Base-by-base conservation (phyloP, 2,888 invertebrate genomes). In the Diaphora mendica region DNA sequence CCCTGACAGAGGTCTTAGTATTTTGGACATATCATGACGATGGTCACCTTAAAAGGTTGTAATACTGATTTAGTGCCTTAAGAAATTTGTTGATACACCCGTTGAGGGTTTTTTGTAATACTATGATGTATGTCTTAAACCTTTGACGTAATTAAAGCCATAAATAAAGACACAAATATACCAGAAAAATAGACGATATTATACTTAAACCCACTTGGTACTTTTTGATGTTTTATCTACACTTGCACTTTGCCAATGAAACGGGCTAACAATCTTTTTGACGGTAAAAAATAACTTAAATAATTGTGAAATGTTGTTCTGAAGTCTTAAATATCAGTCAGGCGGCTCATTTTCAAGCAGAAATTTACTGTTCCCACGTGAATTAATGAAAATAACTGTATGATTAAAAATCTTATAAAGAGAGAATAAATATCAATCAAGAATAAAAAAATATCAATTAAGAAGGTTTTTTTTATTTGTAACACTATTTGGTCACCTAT, bases 1-100 rank as follows among this genome's bases (percentile, higher is more conserved):
- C 66, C 11, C 30, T 15, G 2, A 1, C 5, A 77, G 65, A 74
- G 88, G 64, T 84, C 90, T 77, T 51, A 1, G 15, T 71, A 83
- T 70, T 75, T 62, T 90, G 89, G 91, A 44, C 66, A 70, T 64
- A 64, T 82, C 86, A 82, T 75, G 79, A 76, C 81, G 85, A 85
- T 88, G 87, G 86, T 86, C 89, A 90, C 85, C 89, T 89, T 86
- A 88, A 86, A 89, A 90, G 87, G 83, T 82, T 85, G 82, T 90
- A 90, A 92, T 89, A 80, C 87, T 92, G 92, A 93, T 93, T 91
- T 93, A 93, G 89, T 88, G 82, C 82, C 77, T 82, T 87, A 90
- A 89, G 89, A 87, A 87, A 86, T 87, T 82, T 80, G 83, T 73
- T 65, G 66, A 68, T 82, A 80, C 80, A 85, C 85, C 87, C 88